phyloP scores from a whole-genome alignment of 2,888 invertebrate species.

The Hofmannophila pseudospretella region DNA sequence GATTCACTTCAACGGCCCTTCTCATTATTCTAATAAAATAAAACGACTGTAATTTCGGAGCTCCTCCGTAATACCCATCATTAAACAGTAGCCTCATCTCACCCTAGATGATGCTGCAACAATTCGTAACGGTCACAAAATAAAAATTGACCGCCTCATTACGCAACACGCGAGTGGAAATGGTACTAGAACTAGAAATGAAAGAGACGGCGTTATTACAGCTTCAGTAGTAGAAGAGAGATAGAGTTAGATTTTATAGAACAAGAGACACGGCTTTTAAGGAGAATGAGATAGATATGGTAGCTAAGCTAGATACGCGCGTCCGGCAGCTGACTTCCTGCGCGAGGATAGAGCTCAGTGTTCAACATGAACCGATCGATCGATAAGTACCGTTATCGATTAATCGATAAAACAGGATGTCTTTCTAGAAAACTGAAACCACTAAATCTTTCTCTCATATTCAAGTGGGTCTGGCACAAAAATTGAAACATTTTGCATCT shows the following conservation, averaged over 20 bases:
- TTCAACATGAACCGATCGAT: background rate
- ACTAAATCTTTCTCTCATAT: too few relatives aligned
- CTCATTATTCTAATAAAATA: constrained; percentile 10
- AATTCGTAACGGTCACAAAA: constrained; percentile 63
- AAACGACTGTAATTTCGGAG: constrained; percentile 20
- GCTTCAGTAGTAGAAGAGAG: constrained; percentile 33
- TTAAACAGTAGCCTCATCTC: constrained; percentile 55
- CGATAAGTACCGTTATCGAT: constrained; percentile 4
- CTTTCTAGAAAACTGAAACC: too few relatives aligned
- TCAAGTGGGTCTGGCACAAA: too few relatives aligned
- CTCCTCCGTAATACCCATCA: constrained; percentile 38
- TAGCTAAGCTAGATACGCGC: constrained; percentile 71
- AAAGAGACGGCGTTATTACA: constrained; percentile 38
- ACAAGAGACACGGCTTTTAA: constrained; percentile 49
- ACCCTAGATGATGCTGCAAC: constrained; percentile 51
- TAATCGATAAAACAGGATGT: constrained; percentile 4
- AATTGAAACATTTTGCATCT: too few relatives aligned
- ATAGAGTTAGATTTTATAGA: constrained; percentile 33
- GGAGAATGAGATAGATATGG: constrained; percentile 64
- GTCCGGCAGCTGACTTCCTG: constrained; percentile 68
- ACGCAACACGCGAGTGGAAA: constrained; percentile 56
- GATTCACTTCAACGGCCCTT: constrained; percentile 2
- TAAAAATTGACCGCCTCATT: constrained; percentile 66
- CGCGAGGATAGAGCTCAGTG: constrained; percentile 24
- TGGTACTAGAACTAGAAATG: constrained; percentile 33